Percentiles rank a stretch among this genome's conserved stretches.
phyloP scores from a whole-genome alignment of 2,888 invertebrate genomes.

The Plebejus melissa region DNA sequence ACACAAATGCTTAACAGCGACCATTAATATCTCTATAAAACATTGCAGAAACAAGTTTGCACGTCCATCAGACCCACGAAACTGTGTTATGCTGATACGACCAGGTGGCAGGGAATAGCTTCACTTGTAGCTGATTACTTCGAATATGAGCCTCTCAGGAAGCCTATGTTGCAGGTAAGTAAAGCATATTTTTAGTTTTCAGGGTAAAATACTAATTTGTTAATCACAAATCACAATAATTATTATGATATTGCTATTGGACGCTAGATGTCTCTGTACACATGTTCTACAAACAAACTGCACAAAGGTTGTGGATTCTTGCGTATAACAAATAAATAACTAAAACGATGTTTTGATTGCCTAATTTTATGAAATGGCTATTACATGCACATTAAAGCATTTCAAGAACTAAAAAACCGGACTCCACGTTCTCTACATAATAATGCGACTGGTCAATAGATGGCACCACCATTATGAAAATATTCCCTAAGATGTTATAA shows the following conservation, averaged over 20 bases:
- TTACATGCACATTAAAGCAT: background rate
- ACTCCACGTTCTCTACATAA: background rate
- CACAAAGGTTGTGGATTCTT: background rate
- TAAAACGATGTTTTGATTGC: background rate
- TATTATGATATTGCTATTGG: background rate
- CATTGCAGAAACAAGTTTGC: slow-evolving; percentile 91
- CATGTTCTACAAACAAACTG: background rate
- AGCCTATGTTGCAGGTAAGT: slow-evolving; percentile 84
- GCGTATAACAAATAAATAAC: background rate
- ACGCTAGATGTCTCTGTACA: background rate
- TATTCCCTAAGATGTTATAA: no score
- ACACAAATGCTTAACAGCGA: no score
- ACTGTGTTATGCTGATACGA: slow-evolving; percentile 84
- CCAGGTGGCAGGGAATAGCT: slow-evolving; percentile 85
- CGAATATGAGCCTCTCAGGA: slow-evolving; percentile 84
- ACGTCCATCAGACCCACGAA: slow-evolving; percentile 89
- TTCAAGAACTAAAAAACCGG: background rate
- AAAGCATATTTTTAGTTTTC: background rate
- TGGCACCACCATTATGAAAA: background rate
- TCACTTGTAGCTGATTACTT: slow-evolving; percentile 88
- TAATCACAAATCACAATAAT: background rate
- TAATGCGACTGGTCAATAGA: background rate
- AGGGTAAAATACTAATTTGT: background rate
- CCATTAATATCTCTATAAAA: slow-evolving; percentile 2
- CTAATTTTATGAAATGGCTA: background rate